phyloP scores from a whole-genome alignment of 2,888 invertebrate genomes.

The Trilocha varians region DNA sequence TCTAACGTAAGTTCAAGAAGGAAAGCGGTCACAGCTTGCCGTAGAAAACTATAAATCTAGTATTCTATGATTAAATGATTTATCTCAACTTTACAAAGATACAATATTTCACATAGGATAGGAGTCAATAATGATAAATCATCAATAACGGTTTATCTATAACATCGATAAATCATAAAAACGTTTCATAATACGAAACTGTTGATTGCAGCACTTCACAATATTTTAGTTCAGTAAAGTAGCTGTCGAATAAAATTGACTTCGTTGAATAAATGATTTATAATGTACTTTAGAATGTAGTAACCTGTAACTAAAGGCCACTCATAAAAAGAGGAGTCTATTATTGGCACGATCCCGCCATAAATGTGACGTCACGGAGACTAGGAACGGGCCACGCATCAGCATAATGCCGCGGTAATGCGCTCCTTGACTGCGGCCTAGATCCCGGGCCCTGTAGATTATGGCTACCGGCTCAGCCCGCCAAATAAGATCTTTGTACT shows the following conservation, averaged over 20 bases:
- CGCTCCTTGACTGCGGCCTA: conserved; percentile 53
- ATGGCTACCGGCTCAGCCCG: conserved; percentile 40
- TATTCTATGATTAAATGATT: no score
- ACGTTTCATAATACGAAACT: no score
- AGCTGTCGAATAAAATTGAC: background rate
- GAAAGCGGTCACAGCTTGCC: no score
- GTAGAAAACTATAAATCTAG: no score
- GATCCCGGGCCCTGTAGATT: conserved; percentile 58
- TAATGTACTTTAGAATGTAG: background rate
- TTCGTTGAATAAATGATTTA: background rate
- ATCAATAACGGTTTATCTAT: no score
- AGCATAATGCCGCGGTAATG: conserved; percentile 68
- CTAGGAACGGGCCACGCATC: conserved; percentile 45
- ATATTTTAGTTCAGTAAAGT: no score
- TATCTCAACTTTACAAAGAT: no score
- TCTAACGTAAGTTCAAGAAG: no score
- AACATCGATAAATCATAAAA: no score
- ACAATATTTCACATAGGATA: no score
- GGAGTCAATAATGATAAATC: no score
- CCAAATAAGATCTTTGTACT: conserved; percentile 52
- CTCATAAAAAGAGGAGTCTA: conserved; percentile 8
- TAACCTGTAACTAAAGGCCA: conserved; percentile 17
- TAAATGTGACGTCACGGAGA: conserved; percentile 38
- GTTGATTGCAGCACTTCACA: no score
- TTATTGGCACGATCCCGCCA: conserved; percentile 19